Conservation (phyloP, 2,797 vertebrate species). For the Coranthus polyacanthus region DNA sequence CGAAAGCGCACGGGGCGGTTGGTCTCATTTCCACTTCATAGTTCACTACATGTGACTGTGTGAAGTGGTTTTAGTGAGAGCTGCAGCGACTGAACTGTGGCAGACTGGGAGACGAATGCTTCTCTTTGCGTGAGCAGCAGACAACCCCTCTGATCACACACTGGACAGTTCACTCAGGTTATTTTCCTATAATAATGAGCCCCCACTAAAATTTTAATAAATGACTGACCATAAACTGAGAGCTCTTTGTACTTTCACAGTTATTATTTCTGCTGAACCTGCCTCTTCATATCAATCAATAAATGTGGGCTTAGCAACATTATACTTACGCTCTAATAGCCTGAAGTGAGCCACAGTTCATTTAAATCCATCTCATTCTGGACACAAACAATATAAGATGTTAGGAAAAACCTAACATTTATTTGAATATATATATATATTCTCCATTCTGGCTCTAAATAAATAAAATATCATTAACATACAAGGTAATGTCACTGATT, state of each 20-base stretch:
- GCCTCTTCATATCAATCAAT: constrained; percentile 21
- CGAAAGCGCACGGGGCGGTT: constrained; percentile 52
- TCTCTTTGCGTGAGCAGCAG: constrained; percentile 14
- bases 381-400: constrained; percentile 32
- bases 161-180: constrained; percentile 13
- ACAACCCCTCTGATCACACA: constrained; percentile 29
- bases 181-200: constrained; percentile 9
- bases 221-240: constrained; percentile 17
- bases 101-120: constrained; percentile 32
- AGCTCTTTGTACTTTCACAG: constrained; percentile 5
- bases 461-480: constrained; percentile 62
- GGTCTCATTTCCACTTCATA: constrained; percentile 71
- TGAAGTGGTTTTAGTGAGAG: constrained; percentile 72
- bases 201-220: constrained; percentile 20
- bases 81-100: constrained; percentile 36
- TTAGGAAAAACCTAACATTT: constrained; percentile 59
- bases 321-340: background rate
- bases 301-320: constrained; percentile 27
- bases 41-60: constrained; percentile 70
- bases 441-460: constrained; percentile 59
- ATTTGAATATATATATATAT: constrained; percentile 67
- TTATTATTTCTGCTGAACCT: constrained; percentile 25
- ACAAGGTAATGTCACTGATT: constrained; percentile 52
- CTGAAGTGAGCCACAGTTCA: constrained; percentile 9
- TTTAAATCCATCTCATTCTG: constrained; percentile 30